Base-by-base conservation (phyloP, 2,888 invertebrate species). In the Oscheius onirici region DNA sequence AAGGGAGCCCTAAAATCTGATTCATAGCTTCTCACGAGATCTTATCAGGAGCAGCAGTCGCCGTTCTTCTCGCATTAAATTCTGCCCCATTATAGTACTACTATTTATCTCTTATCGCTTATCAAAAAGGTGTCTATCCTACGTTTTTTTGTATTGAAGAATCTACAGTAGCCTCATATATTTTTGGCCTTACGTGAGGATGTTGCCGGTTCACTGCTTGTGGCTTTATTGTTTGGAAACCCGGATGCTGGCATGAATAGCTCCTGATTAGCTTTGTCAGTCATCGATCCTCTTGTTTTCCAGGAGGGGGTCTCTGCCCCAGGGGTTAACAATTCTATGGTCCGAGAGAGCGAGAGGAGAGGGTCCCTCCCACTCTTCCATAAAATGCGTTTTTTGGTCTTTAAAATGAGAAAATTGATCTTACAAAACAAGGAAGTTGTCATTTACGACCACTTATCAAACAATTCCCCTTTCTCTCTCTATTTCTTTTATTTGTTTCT, bases 211-310 rank as follows among this genome's bases (percentile, higher is more conserved):
- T 41, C 58, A 34, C 24, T 58, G 58, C 63, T 13, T 55, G 54
- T 55, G 54, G 15, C 54, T 26, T 55, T 22, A 28, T 63, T 63
- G 63, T 63, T 63, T 63, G 63, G 63, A 63, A 58, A 63, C 46
- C 63, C 63, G 49, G 63, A 63, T 46, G 63, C 49, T 58, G 49
- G 17, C 34, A 40, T 63, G 63, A 63, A 63, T 63, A 63, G 49
- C n/a, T 63, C 49, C 63, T 63, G 63, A 63, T 63, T 63, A 63
- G 63, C 46, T 28, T 20, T 63, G 46, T 63, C 63, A 63, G 63
- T 63, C 63, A 63, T 63, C 63, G 63, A 63, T 63, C 63, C 34
- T 49, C 46, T 63, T 63, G 63, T 63, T 63, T 63, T 63, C 63
- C 49, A 49, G 15, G 34, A 34, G 34, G 34, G 8, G 34, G 34